Conservation (phyloP, 1,140 invertebrate species). For the Cotesia glomerata region DNA sequence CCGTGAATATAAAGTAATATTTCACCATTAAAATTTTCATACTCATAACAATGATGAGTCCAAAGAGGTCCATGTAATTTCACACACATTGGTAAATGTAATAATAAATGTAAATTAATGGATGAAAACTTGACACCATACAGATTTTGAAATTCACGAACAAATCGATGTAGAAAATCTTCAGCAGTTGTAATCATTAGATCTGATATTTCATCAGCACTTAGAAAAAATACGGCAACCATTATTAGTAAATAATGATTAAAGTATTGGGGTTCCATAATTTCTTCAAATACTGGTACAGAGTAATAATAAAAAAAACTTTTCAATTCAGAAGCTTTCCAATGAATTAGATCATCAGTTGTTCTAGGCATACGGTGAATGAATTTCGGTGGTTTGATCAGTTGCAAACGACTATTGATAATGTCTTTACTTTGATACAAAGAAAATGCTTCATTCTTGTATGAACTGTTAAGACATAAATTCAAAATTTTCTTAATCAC, state of each 20-base stretch:
- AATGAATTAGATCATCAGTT: conserved; percentile 21
- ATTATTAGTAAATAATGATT: conserved; percentile 22
- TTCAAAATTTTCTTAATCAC: conserved; percentile 24
- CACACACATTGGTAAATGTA: conserved; percentile 35
- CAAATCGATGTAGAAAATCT: conserved; percentile 25
- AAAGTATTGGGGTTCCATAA: conserved; percentile 25
- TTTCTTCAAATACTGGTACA: conserved; percentile 14
- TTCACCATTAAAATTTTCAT: conserved; percentile 31
- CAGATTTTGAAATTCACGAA: conserved; percentile 20
- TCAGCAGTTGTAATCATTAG: not conserved
- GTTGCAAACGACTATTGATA: conserved; percentile 14
- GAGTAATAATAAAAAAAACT: conserved; percentile 30
- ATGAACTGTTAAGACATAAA: conserved; percentile 18
- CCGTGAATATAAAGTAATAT: conserved; percentile 3
- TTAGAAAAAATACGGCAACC: conserved; percentile 3
- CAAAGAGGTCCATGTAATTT: conserved; percentile 36
- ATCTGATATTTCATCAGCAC: conserved; percentile 1
- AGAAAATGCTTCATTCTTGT: conserved; percentile 14
- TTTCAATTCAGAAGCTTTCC: conserved; percentile 32
- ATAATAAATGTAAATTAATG: conserved; percentile 29
- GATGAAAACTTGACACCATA: conserved; percentile 21
- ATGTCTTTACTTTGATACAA: conserved; percentile 4
- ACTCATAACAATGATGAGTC: conserved; percentile 31
- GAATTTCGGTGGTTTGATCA: conserved; percentile 27
- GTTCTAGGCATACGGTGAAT: conserved; percentile 27